Conservation (phyloP, 2,113 vertebrate genomes). For the Prinia subflava region DNA sequence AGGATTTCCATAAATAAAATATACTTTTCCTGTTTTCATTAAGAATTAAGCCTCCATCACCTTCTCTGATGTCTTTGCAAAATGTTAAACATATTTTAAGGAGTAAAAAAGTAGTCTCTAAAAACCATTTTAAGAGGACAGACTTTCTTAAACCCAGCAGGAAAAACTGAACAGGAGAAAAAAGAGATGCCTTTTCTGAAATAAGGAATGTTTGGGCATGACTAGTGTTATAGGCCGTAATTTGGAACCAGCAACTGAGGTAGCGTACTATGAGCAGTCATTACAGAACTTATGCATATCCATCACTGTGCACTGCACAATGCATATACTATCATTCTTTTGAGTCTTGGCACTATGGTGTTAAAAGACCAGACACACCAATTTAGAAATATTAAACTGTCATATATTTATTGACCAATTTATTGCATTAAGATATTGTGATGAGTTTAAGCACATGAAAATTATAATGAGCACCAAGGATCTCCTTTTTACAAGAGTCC, state of each 20-base stretch:
- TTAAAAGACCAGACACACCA: accelerated
- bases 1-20: background rate
- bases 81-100: background rate
- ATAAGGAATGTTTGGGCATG: background rate
- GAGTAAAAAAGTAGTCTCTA: background rate
- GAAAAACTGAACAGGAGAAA: background rate
- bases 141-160: background rate
- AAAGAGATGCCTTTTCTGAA: background rate
- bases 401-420: background rate
- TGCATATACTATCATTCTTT: background rate
- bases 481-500: background rate
- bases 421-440: background rate
- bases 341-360: background rate
- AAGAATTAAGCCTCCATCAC: background rate
- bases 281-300: background rate
- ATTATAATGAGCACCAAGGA: background rate
- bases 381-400: background rate
- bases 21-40: background rate
- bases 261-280: background rate
- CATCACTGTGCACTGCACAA: background rate
- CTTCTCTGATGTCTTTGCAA: background rate
- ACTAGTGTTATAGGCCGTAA: background rate
- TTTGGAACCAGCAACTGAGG: background rate
- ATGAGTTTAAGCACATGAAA: background rate
- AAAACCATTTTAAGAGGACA: background rate